A percentile compares a stretch with the other conserved stretches of the same genome.
These are phyloP conservation scores for Chaetogeoica ovagalla DNA, from an alignment of 2,888 invertebrate genomes.

Conservation along the genomic window DNA sequence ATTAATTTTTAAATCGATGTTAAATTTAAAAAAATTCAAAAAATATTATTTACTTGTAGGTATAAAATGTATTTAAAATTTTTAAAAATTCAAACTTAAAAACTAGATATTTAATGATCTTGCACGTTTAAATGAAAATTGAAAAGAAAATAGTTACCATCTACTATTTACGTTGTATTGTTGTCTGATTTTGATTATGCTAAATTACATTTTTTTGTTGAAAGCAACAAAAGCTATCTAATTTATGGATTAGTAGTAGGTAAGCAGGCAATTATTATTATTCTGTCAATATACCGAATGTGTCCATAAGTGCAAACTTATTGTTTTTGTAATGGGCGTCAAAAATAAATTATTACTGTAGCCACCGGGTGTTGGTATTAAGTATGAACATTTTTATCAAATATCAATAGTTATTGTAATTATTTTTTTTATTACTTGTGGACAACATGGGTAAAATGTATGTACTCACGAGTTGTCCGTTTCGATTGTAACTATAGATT, in stretches of 20 bases:
- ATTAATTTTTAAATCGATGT: too few species aligned
- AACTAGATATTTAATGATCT: too few species aligned
- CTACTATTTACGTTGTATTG: too few species aligned
- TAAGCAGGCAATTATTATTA: background rate
- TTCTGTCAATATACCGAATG: too few species aligned
- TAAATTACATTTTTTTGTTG: background rate
- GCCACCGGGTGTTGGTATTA: background rate
- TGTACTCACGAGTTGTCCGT: background rate
- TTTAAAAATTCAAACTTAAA: too few species aligned
- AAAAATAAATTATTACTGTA: background rate
- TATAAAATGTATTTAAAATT: background rate
- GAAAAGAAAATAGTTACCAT: too few species aligned
- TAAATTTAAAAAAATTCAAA: too few species aligned
- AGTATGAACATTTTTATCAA: too few species aligned
- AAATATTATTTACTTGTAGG: background rate
- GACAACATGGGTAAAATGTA: background rate
- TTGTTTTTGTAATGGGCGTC: background rate
- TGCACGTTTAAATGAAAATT: too few species aligned
- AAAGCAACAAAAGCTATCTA: background rate
- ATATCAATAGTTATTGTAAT: background rate
- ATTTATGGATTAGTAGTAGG: background rate
- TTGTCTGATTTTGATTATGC: background rate
- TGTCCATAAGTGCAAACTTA: too few species aligned
- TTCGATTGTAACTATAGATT: too few species aligned
- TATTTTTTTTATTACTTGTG: background rate